Evolutionary conservation across 2,888 invertebrate genomes (phyloP), one percentile per base, ranked within the genome.

Genomic region (Himalopsyche kuldschensis): DNA sequence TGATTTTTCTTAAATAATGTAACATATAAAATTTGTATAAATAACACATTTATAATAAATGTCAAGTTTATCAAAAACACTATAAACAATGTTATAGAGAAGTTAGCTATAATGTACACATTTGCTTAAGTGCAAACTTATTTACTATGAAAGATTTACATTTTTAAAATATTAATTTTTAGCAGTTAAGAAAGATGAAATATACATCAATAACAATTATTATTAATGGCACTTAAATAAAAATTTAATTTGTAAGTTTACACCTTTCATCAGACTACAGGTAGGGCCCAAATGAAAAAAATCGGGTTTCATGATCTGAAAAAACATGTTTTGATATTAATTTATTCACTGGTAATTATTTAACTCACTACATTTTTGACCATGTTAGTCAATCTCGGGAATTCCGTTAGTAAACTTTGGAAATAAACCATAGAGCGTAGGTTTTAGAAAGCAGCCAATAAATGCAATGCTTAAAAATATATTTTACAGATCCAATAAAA

Each of bases 41-140:
- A 78, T 82, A 78, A 78, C 77, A 81, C 81, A 81, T 77, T 77
- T 35, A 55, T 81, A 75, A 81, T 41, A 81, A 81, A 75, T 81
- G 31, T 76, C 41, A 46, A 69, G 69, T 20, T 69, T 63, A 35
- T 80, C 75, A 69, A 41, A 80, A 24, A 41, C 80, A 20, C 80
- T 69, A 69, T 46, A 80, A 46, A 80, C 80, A 69, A 41, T 35
- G 41, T 35, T n/a, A 20, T 80, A 69, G 24, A 69, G 24, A 30
- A 41, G 46, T 78, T 20, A 55, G 55, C 55, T 55, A 55, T 55
- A 55, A 55, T 55, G 6, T 55, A 55, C 55, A 55, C 55, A 55
- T 55, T 55, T 48, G 48, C 48, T n/a, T 20, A 48, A 48, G 17
- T 20, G 55, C 55, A 55, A 55, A 55, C 15, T 30, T 79, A 80